These are phyloP conservation scores for Xenopus borealis DNA, from an alignment of 2,113 vertebrate species.

Conservation along the genomic window DNA sequence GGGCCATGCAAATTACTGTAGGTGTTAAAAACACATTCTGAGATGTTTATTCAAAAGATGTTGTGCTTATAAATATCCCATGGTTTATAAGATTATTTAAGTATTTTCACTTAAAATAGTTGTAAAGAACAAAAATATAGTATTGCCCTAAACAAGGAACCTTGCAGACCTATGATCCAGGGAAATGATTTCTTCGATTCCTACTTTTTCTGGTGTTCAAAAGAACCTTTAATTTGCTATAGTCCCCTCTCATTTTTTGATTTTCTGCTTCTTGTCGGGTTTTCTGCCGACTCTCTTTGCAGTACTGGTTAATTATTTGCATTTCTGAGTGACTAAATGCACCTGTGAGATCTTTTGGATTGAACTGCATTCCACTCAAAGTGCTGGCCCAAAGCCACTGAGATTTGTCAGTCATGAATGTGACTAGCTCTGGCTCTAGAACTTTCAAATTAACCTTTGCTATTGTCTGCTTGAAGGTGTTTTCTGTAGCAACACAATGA, in stretches of 20 bases:
- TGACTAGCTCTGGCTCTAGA: conserved; percentile 78
- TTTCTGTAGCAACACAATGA: conserved; percentile 92
- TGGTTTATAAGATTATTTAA: not conserved
- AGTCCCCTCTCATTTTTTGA: conserved; percentile 79
- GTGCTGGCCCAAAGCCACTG: conserved; percentile 82
- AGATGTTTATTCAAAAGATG: not conserved
- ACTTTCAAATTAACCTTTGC: conserved; percentile 91
- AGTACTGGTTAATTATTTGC: conserved; percentile 89
- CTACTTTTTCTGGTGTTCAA: conserved; percentile 90
- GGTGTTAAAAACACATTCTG: not conserved
- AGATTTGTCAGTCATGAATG: conserved; percentile 78
- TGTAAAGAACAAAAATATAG: conserved; percentile 5
- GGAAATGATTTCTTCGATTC: conserved; percentile 84
- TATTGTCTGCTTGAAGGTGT: conserved; percentile 91
- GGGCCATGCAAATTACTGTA: conserved; percentile 1
- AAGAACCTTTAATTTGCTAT: conserved; percentile 90
- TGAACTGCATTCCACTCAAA: conserved; percentile 66
- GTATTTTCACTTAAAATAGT: conserved; percentile 3
- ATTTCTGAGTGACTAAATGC: conserved; percentile 84
- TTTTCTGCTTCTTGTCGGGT: conserved; percentile 64
- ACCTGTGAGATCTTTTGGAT: conserved; percentile 82
- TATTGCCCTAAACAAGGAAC: not conserved
- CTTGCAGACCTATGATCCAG: conserved; percentile 66
- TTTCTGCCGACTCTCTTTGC: conserved; percentile 86
- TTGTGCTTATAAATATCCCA: not conserved